These are phyloP conservation scores for Olivierus martensii DNA, from an alignment of 1,140 invertebrate species.

Conservation along the genomic window DNA sequence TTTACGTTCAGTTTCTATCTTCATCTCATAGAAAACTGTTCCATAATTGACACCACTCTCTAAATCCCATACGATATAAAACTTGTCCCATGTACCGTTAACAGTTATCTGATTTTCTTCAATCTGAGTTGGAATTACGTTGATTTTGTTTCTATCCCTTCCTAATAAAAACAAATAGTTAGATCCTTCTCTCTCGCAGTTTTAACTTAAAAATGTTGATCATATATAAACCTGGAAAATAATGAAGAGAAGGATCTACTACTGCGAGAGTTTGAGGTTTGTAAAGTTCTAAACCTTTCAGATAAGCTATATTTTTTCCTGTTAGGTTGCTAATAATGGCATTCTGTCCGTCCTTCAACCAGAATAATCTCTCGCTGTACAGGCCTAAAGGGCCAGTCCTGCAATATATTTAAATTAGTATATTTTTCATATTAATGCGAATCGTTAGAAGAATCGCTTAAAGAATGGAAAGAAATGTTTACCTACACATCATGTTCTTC, in stretches of 20 bases:
- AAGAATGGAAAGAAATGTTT: too few species aligned
- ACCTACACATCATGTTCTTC: conserved; percentile 10
- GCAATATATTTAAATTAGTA: background rate
- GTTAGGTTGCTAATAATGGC: conserved; percentile 60
- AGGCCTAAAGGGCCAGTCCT: conserved; percentile 48
- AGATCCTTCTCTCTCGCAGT: background rate
- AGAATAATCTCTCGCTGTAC: conserved; percentile 60
- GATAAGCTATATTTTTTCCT: conserved; percentile 55
- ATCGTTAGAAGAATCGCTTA: too few species aligned
- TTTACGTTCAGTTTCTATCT: conserved; percentile 36
- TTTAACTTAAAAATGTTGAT: background rate
- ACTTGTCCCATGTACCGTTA: conserved; percentile 52
- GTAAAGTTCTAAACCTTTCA: conserved; percentile 44
- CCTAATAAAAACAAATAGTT: background rate
- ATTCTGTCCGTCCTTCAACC: conserved; percentile 58
- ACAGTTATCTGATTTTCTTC: conserved; percentile 45
- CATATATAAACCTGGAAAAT: conserved; percentile 31
- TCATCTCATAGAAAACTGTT: conserved; percentile 66
- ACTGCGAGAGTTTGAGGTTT: conserved; percentile 55
- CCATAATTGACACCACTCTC: conserved; percentile 59
- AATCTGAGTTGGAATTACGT: conserved; percentile 54
- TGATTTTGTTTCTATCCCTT: background rate
- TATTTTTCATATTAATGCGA: too few species aligned
- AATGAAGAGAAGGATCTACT: conserved; percentile 50
- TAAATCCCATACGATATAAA: conserved; percentile 64